phyloP scores from a whole-genome alignment of 2,797 vertebrate genomes.

The Macrochelys suwanniensis region DNA sequence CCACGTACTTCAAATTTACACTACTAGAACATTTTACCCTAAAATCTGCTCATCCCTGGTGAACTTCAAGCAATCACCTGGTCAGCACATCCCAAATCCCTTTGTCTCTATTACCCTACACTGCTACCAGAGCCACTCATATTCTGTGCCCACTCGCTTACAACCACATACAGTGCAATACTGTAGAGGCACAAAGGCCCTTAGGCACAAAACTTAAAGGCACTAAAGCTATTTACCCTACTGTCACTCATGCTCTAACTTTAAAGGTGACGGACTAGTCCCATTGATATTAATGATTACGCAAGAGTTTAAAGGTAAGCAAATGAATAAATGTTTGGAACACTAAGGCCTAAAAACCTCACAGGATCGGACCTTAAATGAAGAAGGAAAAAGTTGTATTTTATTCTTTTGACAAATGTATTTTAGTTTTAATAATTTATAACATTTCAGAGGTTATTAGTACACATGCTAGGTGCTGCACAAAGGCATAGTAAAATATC shows the following conservation, averaged over 20 bases:
- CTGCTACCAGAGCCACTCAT: background rate
- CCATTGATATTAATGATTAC: background rate
- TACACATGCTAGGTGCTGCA: background rate
- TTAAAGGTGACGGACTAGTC: background rate
- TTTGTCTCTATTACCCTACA: background rate
- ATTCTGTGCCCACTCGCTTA: background rate
- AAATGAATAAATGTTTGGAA: slow-evolving; percentile 36
- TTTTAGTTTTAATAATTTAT: slow-evolving; percentile 58
- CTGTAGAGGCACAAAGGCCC: too few relatives aligned
- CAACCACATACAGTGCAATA: accelerated
- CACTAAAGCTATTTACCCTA: background rate
- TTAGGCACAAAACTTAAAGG: background rate
- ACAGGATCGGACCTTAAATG: background rate
- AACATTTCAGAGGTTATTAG: slow-evolving; percentile 42
- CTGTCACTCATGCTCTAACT: background rate
- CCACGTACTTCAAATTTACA: background rate
- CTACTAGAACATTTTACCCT: background rate
- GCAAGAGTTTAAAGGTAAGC: background rate
- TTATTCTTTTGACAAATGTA: slow-evolving; percentile 43
- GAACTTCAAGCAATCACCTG: background rate
- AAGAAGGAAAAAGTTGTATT: background rate
- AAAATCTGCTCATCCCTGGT: background rate
- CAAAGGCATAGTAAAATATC: background rate
- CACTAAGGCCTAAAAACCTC: background rate
- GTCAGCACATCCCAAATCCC: background rate